A percentile compares a stretch with the other conserved stretches of the same genome.
Evolutionary conservation across 2,888 invertebrate species (phyloP).

Genomic region (Megamerina dolium): DNA sequence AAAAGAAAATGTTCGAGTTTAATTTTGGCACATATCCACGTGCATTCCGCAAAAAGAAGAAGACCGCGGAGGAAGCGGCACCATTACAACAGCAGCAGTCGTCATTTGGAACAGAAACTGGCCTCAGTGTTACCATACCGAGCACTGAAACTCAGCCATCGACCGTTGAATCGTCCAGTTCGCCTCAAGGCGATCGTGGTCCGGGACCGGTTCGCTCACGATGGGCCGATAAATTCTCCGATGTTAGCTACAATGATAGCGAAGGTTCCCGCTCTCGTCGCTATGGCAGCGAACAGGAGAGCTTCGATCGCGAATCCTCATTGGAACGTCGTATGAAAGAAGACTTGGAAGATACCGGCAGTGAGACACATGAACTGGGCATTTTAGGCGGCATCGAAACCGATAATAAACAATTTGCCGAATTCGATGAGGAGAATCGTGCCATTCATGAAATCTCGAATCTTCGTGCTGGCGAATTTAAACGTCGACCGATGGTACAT

Average conservation of each 20-base stretch:
- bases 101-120: constrained; percentile 33
- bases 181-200: constrained; percentile 56
- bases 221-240: constrained; percentile 52
- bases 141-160: constrained; percentile 59
- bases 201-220: constrained; percentile 51
- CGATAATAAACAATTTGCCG: constrained; percentile 56
- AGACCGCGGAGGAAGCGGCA: constrained; percentile 27
- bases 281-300: constrained; percentile 46
- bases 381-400: constrained; percentile 41
- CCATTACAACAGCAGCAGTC: constrained; percentile 9
- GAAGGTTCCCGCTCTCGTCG: constrained; percentile 49
- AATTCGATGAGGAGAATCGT: constrained; percentile 54
- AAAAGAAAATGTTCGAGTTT: constrained; percentile 60
- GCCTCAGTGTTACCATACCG: constrained; percentile 42
- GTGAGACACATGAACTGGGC: constrained; percentile 47
- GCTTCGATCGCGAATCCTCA: constrained; percentile 49
- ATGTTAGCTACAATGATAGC: constrained; percentile 51
- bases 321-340: constrained; percentile 48
- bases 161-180: constrained; percentile 62
- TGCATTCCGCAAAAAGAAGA: constrained; percentile 53
- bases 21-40: constrained; percentile 76
- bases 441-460: constrained; percentile 52
- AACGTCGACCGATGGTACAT: constrained; percentile 46
- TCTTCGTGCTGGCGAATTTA: constrained; percentile 45
- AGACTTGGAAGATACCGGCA: constrained; percentile 47